These are phyloP conservation scores for Caenorhabditis wallacei DNA, from an alignment of 2,888 invertebrate genomes.

Conservation along the genomic window DNA sequence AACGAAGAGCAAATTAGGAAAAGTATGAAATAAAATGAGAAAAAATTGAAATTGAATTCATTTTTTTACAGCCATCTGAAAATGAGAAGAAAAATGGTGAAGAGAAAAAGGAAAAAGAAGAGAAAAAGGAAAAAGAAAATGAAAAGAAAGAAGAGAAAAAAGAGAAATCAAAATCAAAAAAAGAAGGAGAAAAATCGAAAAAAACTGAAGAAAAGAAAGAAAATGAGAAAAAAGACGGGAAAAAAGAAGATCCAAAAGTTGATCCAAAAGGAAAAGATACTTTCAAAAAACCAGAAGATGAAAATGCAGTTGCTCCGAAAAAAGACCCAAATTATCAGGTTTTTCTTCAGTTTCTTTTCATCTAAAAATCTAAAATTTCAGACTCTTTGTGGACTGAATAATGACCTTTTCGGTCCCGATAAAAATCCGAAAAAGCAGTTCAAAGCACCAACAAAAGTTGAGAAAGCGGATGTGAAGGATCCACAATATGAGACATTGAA, in stretches of 20 bases:
- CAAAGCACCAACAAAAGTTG: conserved; percentile 64
- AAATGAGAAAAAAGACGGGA: conserved; percentile 10
- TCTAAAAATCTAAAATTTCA: conserved; percentile 1
- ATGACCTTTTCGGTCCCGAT: conserved; percentile 62
- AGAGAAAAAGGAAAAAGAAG: conserved; percentile 21
- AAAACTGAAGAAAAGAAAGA: conserved; percentile 17
- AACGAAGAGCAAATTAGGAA: conserved; percentile 2
- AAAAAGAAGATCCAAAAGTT: conserved; percentile 53
- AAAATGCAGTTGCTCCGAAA: conserved; percentile 53
- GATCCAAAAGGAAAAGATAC: conserved; percentile 47
- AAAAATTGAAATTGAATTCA: not conserved
- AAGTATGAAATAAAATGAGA: not conserved
- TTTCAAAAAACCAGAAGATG: conserved; percentile 63
- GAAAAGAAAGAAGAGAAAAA: conserved; percentile 41
- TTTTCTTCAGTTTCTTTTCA: not conserved
- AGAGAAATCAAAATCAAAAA: conserved; percentile 20
- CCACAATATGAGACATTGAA: conserved; percentile 68
- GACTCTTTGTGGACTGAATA: conserved; percentile 52
- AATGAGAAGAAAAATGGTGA: conserved; percentile 5
- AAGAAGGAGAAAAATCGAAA: conserved; percentile 18
- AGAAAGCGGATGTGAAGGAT: conserved; percentile 70
- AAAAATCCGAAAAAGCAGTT: conserved; percentile 69
- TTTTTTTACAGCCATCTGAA: not conserved
- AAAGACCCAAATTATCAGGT: conserved; percentile 70
- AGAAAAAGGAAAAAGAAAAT: conserved; percentile 26